Conservation (phyloP, 2,113 vertebrate species). For the Glaucidium brasilianum region DNA sequence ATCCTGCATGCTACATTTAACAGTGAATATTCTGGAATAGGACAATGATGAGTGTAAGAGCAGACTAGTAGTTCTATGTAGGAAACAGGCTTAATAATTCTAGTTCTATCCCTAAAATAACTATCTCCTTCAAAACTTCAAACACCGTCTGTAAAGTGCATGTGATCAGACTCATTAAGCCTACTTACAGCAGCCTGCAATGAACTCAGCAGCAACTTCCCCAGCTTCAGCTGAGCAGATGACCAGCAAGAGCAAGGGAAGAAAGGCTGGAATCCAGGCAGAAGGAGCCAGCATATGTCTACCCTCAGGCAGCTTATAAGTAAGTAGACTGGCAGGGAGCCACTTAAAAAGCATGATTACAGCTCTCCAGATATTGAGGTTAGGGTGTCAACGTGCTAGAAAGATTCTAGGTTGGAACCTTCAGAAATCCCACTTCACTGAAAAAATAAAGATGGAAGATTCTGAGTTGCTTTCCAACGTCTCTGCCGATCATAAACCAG, state of each 20-base stretch:
- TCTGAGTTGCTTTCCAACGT: not conserved
- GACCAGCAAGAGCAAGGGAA: not conserved
- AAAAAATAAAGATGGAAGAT: not conserved
- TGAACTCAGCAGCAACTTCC: not conserved
- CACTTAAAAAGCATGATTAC: not conserved
- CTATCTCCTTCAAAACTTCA: not conserved
- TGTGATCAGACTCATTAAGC: not conserved
- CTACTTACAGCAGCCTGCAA: not conserved
- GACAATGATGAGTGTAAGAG: not conserved
- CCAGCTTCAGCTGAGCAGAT: not conserved
- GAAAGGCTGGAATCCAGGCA: not conserved
- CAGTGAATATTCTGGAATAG: not conserved
- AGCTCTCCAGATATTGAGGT: not conserved
- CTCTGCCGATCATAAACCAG: rapidly evolving
- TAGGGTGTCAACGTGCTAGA: not conserved
- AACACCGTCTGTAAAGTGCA: not conserved
- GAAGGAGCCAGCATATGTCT: not conserved
- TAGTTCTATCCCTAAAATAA: not conserved
- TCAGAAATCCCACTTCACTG: not conserved
- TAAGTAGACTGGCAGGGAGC: not conserved
- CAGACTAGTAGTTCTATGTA: not conserved
- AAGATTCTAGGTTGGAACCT: not conserved
- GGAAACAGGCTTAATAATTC: not conserved
- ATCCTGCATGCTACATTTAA: not conserved
- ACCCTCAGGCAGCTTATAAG: not conserved